Percentiles rank a stretch among this genome's conserved stretches.
Evolutionary conservation across 1,140 invertebrate genomes (phyloP).

Genomic region (Holotrichia oblita): DNA sequence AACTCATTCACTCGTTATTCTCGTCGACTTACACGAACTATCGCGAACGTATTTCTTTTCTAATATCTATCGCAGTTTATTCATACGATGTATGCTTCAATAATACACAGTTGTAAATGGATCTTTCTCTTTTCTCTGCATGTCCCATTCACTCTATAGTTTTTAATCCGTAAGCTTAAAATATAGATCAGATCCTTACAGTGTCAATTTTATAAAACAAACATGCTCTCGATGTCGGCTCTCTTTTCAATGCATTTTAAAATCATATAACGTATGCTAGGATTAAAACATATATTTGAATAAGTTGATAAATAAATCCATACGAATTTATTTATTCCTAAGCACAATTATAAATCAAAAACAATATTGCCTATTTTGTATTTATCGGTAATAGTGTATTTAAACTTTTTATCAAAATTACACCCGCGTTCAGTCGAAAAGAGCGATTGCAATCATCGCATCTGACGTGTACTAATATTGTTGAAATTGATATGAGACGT

Average conservation of each 20-base stretch:
- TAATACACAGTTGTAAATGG: constrained; percentile 27
- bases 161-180: constrained; percentile 34
- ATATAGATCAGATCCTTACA: constrained; percentile 37
- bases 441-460: neutral
- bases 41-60: constrained; percentile 47
- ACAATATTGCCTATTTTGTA: too few species aligned
- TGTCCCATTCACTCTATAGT: neutral
- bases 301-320: too few species aligned
- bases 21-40: constrained; percentile 42
- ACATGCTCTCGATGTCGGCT: neutral
- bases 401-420: neutral
- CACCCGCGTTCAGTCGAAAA: neutral
- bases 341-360: too few species aligned
- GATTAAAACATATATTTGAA: neutral
- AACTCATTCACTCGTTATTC: constrained; percentile 44
- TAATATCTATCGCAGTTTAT: constrained; percentile 49
- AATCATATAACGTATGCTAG: constrained; percentile 18
- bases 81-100: constrained; percentile 52
- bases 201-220: constrained; percentile 37
- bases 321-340: too few species aligned
- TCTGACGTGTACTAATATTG: too few species aligned
- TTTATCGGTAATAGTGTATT: neutral
- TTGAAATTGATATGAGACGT: too few species aligned
- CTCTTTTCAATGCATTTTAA: constrained; percentile 18
- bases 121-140: constrained; percentile 15